Evolutionary conservation across 2,113 vertebrate species (phyloP).

Genomic region (Pongo abelii): DNA sequence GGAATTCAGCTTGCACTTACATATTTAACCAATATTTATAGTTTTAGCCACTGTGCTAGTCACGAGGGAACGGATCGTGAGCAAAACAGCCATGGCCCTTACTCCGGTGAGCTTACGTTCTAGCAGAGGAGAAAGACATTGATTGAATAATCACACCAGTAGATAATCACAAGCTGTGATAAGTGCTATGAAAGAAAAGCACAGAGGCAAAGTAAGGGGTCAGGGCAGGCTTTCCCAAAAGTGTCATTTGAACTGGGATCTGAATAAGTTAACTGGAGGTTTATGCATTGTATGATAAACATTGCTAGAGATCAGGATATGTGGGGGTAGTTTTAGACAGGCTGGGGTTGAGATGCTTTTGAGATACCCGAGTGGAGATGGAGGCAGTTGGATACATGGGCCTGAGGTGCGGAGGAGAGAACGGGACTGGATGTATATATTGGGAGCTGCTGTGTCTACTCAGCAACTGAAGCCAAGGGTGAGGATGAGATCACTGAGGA

Average conservation of each 20-base stretch:
- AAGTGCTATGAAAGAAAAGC: background rate
- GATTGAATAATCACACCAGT: background rate
- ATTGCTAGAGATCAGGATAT: background rate
- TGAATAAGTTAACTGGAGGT: background rate
- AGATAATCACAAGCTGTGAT: background rate
- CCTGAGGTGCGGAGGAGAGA: background rate
- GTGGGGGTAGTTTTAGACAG: background rate
- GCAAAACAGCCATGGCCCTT: background rate
- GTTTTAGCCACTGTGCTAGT: background rate
- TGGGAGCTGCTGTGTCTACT: no score
- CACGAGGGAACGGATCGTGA: background rate
- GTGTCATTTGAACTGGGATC: background rate
- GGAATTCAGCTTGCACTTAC: background rate
- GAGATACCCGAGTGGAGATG: background rate
- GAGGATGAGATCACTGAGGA: background rate
- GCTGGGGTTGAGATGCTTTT: background rate
- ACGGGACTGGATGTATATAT: rapidly evolving
- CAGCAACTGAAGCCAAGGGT: background rate
- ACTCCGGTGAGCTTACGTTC: background rate
- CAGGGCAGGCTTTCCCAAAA: background rate
- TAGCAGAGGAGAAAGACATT: background rate
- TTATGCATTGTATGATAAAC: background rate
- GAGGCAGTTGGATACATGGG: background rate
- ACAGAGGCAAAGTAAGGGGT: background rate
- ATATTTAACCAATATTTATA: background rate